Conservation (phyloP, 2,888 invertebrate species). For the Rhagophthalmus giganteus region DNA sequence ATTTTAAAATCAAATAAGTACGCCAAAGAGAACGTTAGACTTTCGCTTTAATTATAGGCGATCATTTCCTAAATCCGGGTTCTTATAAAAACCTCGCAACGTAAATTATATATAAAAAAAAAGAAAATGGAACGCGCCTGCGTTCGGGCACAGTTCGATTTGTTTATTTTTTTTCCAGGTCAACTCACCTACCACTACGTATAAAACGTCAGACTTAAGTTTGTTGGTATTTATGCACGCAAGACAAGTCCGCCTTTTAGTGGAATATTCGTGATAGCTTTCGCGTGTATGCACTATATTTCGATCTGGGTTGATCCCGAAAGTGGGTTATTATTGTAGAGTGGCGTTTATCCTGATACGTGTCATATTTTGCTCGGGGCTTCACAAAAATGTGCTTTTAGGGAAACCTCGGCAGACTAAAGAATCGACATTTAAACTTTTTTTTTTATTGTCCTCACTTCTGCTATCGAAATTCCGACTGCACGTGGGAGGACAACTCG, state of each 20-base stretch:
- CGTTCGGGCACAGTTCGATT: too few species aligned
- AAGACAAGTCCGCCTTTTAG: constrained; percentile 4
- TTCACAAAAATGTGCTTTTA: neutral
- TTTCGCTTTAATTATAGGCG: too few species aligned
- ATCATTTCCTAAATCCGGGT: too few species aligned
- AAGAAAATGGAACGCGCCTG: too few species aligned
- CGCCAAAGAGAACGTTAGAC: too few species aligned
- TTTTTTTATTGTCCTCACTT: neutral
- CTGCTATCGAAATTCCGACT: neutral
- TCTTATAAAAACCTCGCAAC: too few species aligned
- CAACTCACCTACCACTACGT: too few species aligned
- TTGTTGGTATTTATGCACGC: constrained; percentile 2
- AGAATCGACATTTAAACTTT: neutral
- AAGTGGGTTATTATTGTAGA: constrained; percentile 12
- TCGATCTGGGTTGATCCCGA: constrained; percentile 10
- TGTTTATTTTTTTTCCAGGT: too few species aligned
- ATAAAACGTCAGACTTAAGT: too few species aligned
- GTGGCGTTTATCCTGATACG: constrained; percentile 12
- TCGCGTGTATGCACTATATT: constrained; percentile 13
- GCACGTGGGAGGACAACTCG: neutral
- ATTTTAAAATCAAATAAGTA: too few species aligned
- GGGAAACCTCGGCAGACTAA: too few species aligned
- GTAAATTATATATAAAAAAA: too few species aligned
- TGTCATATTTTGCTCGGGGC: constrained; percentile 9
- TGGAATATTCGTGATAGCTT: constrained; percentile 12